These are phyloP conservation scores for Philaethria dido DNA, from an alignment of 2,888 invertebrate genomes.

Conservation along the genomic window DNA sequence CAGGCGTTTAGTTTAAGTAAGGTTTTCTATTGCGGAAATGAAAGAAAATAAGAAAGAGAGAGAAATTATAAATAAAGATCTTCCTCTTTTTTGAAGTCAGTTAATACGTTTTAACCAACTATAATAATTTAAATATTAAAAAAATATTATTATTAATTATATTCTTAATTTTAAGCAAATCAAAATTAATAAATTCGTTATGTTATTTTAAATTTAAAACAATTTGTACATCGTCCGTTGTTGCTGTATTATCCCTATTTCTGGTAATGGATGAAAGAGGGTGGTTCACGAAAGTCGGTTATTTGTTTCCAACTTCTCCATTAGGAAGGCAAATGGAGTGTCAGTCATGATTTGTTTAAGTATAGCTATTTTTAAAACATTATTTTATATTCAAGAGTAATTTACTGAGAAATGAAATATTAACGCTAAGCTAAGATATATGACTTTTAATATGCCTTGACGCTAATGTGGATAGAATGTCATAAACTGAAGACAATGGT, in stretches of 20 bases:
- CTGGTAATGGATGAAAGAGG: background rate
- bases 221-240: background rate
- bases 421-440: background rate
- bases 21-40: too few relatives aligned
- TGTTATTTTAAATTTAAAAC: background rate
- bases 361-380: background rate
- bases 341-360: slow-evolving; percentile 19
- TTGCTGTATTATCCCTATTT: slow-evolving; percentile 1
- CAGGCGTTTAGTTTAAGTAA: too few relatives aligned
- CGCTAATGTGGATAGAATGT: too few relatives aligned
- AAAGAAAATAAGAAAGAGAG: too few relatives aligned
- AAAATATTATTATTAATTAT: too few relatives aligned
- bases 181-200: background rate
- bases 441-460: too few relatives aligned
- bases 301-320: slow-evolving; percentile 15
- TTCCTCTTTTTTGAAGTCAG: too few relatives aligned
- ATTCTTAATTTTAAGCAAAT: background rate
- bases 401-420: background rate
- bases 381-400: background rate
- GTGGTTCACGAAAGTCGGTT: background rate
- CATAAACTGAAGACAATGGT: too few relatives aligned
- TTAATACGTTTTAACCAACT: too few relatives aligned
- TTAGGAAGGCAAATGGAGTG: slow-evolving; percentile 9
- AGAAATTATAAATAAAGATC: too few relatives aligned
- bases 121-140: too few relatives aligned